Percentiles rank a stretch among this genome's conserved stretches.
These are phyloP conservation scores for Loxodonta africana DNA, from an alignment of 2,113 vertebrate genomes.

Conservation along the genomic window DNA sequence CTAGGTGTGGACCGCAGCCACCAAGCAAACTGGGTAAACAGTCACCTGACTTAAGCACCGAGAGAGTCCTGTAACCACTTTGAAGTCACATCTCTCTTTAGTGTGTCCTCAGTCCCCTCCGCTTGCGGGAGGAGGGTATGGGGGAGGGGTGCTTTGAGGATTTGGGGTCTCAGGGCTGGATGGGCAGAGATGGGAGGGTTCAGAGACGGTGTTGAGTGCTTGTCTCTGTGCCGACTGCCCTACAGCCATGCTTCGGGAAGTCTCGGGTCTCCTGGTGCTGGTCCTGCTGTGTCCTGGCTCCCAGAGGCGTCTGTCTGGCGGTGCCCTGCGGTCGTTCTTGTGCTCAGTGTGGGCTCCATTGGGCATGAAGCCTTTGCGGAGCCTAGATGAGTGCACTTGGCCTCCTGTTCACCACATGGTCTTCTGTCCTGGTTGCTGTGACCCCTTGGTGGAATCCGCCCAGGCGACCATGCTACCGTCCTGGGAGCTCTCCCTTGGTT, in stretches of 20 bases:
- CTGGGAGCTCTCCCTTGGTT: too few relatives aligned
- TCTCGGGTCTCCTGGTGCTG: accelerated
- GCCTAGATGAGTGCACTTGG: accelerated
- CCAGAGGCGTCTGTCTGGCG: background rate
- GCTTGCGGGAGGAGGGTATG: background rate
- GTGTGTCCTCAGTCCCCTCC: too few relatives aligned
- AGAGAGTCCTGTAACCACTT: background rate
- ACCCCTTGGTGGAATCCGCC: too few relatives aligned
- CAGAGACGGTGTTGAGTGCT: accelerated
- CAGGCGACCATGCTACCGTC: too few relatives aligned
- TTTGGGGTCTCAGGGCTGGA: accelerated
- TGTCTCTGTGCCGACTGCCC: accelerated
- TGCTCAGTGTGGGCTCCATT: accelerated
- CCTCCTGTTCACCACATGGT: background rate
- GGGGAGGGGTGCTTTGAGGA: accelerated
- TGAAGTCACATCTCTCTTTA: too few relatives aligned
- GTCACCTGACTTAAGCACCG: too few relatives aligned
- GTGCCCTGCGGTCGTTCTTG: accelerated
- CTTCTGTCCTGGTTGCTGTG: background rate
- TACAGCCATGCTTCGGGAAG: accelerated
- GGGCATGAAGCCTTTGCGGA: accelerated
- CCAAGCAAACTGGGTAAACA: too few relatives aligned
- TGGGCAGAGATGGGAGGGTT: accelerated
- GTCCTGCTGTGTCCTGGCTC: too few relatives aligned
- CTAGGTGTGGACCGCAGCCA: too few relatives aligned